phyloP scores from a whole-genome alignment of 2,113 vertebrate genomes.

The Xenotilapia longispinis region DNA sequence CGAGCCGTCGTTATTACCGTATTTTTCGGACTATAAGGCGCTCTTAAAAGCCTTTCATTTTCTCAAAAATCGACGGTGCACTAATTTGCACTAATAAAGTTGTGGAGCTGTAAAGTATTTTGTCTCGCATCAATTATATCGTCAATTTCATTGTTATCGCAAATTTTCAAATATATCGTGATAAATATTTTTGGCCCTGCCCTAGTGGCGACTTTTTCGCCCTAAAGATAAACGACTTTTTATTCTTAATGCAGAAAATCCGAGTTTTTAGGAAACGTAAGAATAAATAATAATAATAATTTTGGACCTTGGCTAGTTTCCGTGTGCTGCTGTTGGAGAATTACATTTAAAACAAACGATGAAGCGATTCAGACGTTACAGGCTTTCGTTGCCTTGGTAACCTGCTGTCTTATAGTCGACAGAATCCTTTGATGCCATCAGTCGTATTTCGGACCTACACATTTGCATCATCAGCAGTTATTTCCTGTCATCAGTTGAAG shows the following conservation, averaged over 20 bases:
- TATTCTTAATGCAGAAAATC: background rate
- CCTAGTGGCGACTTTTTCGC: rapidly evolving
- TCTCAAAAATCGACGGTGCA: background rate
- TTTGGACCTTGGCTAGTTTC: background rate
- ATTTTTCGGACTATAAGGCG: background rate
- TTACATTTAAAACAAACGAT: background rate
- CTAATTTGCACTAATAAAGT: background rate
- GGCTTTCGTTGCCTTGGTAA: background rate
- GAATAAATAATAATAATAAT: background rate
- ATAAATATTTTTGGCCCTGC: background rate
- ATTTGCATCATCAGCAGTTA: background rate
- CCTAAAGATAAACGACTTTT: rapidly evolving
- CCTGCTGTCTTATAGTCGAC: background rate
- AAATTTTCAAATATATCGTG: background rate
- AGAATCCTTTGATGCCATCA: background rate
- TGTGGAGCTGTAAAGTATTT: background rate
- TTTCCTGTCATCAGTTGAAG: background rate
- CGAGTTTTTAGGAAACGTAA: background rate
- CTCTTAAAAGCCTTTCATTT: background rate
- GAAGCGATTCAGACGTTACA: rapidly evolving
- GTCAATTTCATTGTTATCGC: background rate
- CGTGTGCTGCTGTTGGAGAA: background rate
- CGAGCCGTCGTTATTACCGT: rapidly evolving
- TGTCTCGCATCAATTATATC: background rate
- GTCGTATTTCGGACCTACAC: rapidly evolving